Evolutionary conservation across 2,113 vertebrate species (phyloP).

Genomic region (Danio rerio): GRCz12tu NC_133177.1:30815001-30815500

Average conservation of each 20-base stretch:
- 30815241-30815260: slow-evolving; percentile 19
- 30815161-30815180: slow-evolving; percentile 44
- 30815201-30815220: slow-evolving; percentile 29
- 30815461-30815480: no score
- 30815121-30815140: not conserved
- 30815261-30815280: slow-evolving; percentile 26
- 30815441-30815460: no score
- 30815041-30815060: no score
- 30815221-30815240: slow-evolving; percentile 2
- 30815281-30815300: not conserved
- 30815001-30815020: no score
- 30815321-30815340: not conserved
- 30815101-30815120: not conserved
- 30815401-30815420: not conserved
- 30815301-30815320: not conserved
- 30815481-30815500: no score
- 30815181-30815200: slow-evolving; percentile 9
- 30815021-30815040: no score
- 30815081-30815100: no score
- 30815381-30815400: not conserved
- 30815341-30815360: slow-evolving; percentile 22
- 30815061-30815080: no score
- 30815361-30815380: slow-evolving; percentile 1
- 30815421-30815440: no score
- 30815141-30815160: slow-evolving; percentile 8